Evolutionary conservation across 2,113 vertebrate genomes (phyloP).

Genomic region (Neopipo cinnamomea): DNA sequence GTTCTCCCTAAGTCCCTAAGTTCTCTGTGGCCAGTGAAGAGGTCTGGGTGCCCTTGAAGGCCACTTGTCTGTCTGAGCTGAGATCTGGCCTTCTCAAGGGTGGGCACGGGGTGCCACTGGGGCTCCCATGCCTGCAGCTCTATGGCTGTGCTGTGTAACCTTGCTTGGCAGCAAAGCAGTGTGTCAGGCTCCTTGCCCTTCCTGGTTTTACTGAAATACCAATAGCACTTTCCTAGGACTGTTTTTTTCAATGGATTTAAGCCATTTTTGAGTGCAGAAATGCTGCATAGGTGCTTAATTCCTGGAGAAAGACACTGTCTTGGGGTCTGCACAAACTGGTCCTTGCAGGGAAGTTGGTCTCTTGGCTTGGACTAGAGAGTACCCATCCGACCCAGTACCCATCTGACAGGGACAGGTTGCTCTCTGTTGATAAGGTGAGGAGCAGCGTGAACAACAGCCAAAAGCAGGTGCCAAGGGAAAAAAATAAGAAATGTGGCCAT

Average conservation of each 20-base stretch:
- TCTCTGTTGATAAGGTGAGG: background rate
- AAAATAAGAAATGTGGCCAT: background rate
- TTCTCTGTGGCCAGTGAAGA: background rate
- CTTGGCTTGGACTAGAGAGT: background rate
- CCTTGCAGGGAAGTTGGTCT: background rate
- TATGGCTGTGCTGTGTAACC: background rate
- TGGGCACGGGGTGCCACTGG: background rate
- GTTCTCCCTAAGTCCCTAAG: background rate
- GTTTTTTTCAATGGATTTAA: background rate
- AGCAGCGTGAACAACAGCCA: background rate
- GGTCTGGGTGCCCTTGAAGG: background rate
- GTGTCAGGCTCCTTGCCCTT: accelerated
- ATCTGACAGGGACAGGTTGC: background rate
- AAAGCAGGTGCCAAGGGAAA: background rate
- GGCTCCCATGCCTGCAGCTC: background rate
- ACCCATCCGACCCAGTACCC: background rate
- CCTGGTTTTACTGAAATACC: background rate
- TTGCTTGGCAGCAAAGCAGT: accelerated
- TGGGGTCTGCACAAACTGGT: background rate
- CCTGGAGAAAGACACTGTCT: background rate
- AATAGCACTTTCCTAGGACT: background rate
- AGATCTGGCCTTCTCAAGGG: background rate
- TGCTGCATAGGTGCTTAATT: background rate
- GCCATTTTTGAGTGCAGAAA: background rate
- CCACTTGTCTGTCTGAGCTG: background rate